Conservation (phyloP, 2,888 invertebrate genomes). For the Cryptocephalus primarius region DNA sequence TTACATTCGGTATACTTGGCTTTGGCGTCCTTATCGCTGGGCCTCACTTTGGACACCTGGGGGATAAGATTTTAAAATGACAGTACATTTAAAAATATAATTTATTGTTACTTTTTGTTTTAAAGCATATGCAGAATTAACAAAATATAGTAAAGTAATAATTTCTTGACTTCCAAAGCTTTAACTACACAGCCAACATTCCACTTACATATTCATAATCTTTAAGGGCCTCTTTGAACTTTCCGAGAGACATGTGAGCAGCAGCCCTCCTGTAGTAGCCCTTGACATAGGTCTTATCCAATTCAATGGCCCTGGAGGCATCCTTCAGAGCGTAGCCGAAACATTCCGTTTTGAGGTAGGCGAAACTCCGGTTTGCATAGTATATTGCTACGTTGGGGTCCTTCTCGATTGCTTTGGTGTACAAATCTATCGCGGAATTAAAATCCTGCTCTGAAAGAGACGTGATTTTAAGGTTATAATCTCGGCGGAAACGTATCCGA, state of each 20-base stretch:
- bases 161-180: too few relatives aligned
- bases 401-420: conserved; percentile 77
- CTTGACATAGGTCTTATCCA: conserved; percentile 85
- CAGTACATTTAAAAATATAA: too few relatives aligned
- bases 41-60: conserved; percentile 82
- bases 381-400: conserved; percentile 78
- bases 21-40: conserved; percentile 90
- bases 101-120: neutral
- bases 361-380: conserved; percentile 91
- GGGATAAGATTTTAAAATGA: conserved; percentile 19
- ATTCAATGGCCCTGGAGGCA: conserved; percentile 81
- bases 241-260: conserved; percentile 94
- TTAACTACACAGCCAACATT: neutral
- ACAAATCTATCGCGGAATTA: conserved; percentile 77
- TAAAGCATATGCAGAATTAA: too few relatives aligned
- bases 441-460: conserved; percentile 73
- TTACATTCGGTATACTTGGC: conserved; percentile 86
- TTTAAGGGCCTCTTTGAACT: conserved; percentile 90
- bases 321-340: conserved; percentile 91
- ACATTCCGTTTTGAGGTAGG: conserved; percentile 86
- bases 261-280: conserved; percentile 96
- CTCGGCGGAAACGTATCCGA: neutral
- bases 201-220: conserved; percentile 89
- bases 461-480: neutral
- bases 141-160: too few relatives aligned